Evolutionary conservation across 2,888 invertebrate species (phyloP), one percentile per base, ranked within the genome.

Genomic region (Deilephila porcellus): DNA sequence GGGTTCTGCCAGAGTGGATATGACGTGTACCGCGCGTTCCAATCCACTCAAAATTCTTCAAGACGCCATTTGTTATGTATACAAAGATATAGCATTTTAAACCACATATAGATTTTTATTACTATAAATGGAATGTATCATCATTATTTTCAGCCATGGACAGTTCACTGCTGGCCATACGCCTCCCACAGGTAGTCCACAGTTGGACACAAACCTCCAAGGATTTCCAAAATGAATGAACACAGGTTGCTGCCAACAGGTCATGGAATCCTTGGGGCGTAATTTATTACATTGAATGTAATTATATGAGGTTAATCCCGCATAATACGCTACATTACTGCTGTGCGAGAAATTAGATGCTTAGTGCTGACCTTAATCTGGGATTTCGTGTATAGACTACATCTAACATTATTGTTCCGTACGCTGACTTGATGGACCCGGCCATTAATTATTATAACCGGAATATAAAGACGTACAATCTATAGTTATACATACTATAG

Each of bases 341-440:
- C 25, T 67, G 11, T 56, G 56, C 56, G n/a, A 56, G 56, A 29
- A 25, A 67, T 67, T 52, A 45, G 14, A 19, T 25, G 67, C 67
- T 67, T 67, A 67, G 45, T 17, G 17, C 25, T 67, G 67, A 52
- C 67, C 67, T 67, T 67, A 67, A 67, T 67, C 67, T 67, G 52
- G 60, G 60, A 71, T 71, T 60, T 60, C 60, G 60, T 67, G 67
- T 67, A 67, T 45, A 45, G 17, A 52, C 45, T 52, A 17, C 25
- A 25, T 67, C 25, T 17, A 25, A 52, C 67, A 67, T 67, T 67
- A 67, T 34, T 34, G 63, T 34, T 5, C 32, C 7, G 37, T n/a
- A 37, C 52, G 56, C 5, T 52, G 45, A 52, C n/a, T 25, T 45
- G 17, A 25, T 67, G 5, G 14, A 19, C 19, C 20, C 3, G 0